Evolutionary conservation across 2,888 invertebrate genomes (phyloP).

Genomic region (Nycteola revayana): DNA sequence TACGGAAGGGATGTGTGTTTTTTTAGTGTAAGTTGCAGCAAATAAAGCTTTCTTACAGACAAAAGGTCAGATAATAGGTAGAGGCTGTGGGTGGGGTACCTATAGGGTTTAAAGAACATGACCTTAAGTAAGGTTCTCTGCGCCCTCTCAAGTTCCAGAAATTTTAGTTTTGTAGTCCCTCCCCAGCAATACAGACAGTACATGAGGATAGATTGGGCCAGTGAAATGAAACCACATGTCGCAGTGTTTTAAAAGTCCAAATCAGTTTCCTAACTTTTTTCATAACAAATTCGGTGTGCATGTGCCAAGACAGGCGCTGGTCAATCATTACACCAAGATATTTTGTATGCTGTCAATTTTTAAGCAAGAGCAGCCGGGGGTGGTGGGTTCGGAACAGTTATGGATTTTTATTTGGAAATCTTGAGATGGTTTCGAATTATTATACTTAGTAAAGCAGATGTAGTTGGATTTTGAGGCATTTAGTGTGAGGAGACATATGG

Average conservation of each 20-base stretch:
- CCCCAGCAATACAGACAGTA: not conserved
- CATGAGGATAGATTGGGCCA: not conserved
- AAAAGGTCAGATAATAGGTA: not conserved
- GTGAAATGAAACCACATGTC: not conserved
- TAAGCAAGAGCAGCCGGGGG: not conserved
- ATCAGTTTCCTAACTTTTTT: not conserved
- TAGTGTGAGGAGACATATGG: constrained; percentile 7
- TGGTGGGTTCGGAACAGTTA: not conserved
- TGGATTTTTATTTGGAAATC: constrained; percentile 8
- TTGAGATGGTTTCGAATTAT: constrained; percentile 3
- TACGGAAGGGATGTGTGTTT: not conserved
- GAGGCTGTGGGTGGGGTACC: not conserved
- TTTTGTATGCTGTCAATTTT: not conserved
- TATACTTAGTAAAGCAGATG: constrained; percentile 7
- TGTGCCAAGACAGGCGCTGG: constrained; percentile 2
- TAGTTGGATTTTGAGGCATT: constrained; percentile 12
- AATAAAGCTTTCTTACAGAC: not conserved
- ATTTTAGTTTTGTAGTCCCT: not conserved
- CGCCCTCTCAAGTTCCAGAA: not conserved
- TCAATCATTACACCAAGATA: constrained; percentile 2
- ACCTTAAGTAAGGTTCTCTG: not conserved
- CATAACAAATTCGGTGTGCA: not conserved
- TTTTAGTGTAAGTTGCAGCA: not conserved
- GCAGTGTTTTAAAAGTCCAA: constrained; percentile 1
- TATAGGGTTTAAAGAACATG: not conserved